Conservation (phyloP, 2,888 invertebrate species). For the Conomelus anceps region DNA sequence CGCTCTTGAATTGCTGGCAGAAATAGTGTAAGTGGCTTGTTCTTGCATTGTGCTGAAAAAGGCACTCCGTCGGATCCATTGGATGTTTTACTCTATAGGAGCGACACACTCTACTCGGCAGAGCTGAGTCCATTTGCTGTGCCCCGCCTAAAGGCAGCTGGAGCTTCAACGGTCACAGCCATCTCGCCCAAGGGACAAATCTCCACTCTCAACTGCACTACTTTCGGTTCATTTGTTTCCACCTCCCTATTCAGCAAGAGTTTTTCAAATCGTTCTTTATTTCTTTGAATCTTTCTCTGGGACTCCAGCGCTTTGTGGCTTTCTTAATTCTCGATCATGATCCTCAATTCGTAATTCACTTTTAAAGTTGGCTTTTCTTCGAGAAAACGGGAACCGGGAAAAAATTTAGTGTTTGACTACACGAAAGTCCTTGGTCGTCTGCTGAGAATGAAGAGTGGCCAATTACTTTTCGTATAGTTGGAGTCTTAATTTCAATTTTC, state of each 20-base stretch:
- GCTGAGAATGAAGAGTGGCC: too few species aligned
- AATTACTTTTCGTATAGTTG: too few species aligned
- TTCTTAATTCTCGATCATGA: too few species aligned
- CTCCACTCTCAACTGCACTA: neutral
- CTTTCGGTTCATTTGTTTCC: neutral
- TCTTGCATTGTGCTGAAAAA: neutral
- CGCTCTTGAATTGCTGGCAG: neutral
- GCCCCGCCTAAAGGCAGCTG: neutral
- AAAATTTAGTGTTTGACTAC: too few species aligned
- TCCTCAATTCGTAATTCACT: neutral
- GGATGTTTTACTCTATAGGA: neutral
- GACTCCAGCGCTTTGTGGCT: neutral
- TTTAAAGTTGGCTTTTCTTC: too few species aligned
- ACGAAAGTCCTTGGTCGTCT: too few species aligned
- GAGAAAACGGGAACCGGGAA: too few species aligned
- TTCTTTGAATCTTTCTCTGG: neutral
- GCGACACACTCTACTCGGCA: neutral
- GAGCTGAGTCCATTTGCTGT: neutral
- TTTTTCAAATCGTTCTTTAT: neutral
- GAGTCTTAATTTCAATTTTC: too few species aligned
- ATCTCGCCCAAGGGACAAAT: neutral
- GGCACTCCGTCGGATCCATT: neutral
- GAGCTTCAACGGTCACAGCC: too few species aligned
- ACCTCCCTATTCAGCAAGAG: neutral
- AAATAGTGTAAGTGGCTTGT: neutral